A percentile compares a stretch with the other conserved stretches of the same genome.
phyloP scores from a whole-genome alignment of 2,113 vertebrate genomes.

The Hippocampus mohnikei region DNA sequence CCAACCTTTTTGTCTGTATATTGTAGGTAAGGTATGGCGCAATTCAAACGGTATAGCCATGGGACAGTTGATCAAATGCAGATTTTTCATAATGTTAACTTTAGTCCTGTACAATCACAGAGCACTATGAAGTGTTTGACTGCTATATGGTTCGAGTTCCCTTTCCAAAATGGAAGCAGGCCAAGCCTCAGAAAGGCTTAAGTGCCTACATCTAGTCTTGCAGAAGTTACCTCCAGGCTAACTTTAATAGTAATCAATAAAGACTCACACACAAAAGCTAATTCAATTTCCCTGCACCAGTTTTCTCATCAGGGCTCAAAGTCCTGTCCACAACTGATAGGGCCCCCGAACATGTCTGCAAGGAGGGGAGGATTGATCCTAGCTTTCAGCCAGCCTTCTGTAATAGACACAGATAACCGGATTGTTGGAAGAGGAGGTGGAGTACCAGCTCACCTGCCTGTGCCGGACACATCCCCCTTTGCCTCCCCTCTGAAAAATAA shows the following conservation, averaged over 20 bases:
- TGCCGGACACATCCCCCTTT: slow-evolving; percentile 37
- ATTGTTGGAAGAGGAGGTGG: slow-evolving; percentile 54
- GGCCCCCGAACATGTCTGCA: slow-evolving; percentile 51
- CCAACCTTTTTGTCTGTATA: not conserved
- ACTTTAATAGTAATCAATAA: slow-evolving; percentile 71
- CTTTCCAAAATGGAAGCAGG: slow-evolving; percentile 3
- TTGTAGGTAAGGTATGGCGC: not conserved
- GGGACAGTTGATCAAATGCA: not conserved
- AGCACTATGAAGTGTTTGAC: not conserved
- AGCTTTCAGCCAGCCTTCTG: slow-evolving; percentile 54
- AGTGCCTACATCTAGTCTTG: slow-evolving; percentile 28
- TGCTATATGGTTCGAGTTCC: not conserved
- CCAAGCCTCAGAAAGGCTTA: slow-evolving; percentile 54
- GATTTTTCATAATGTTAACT: not conserved
- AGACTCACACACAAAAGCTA: slow-evolving; percentile 65
- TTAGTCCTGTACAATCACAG: not conserved
- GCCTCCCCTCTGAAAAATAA: slow-evolving; percentile 26
- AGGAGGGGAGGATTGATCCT: slow-evolving; percentile 60
- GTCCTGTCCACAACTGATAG: slow-evolving; percentile 70
- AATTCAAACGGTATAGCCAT: not conserved
- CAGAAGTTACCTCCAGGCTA: slow-evolving; percentile 48
- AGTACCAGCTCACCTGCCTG: slow-evolving; percentile 61
- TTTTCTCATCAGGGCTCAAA: slow-evolving; percentile 66
- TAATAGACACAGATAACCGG: slow-evolving; percentile 78
- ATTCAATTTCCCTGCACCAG: slow-evolving; percentile 72